phyloP scores from a whole-genome alignment of 2,888 invertebrate genomes.

The Leucophenga montana region DNA sequence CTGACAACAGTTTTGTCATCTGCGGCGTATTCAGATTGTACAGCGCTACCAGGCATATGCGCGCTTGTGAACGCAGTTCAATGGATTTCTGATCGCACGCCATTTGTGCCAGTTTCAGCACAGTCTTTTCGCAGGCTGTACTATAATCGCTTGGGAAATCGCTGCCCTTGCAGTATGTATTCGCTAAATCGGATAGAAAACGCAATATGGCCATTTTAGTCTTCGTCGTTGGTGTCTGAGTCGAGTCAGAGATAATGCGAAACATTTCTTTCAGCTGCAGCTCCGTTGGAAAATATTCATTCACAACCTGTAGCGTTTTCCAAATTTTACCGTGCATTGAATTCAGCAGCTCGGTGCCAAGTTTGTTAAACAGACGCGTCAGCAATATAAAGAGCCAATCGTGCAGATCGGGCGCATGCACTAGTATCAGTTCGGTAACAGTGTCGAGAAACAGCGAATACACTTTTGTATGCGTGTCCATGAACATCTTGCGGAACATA shows the following conservation, averaged over 20 bases:
- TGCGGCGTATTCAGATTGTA: conserved; percentile 94
- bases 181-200: conserved; percentile 81
- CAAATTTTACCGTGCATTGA: conserved; percentile 93
- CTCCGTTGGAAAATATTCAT: conserved; percentile 80
- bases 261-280: conserved; percentile 79
- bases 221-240: conserved; percentile 91
- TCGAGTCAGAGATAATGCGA: conserved; percentile 90
- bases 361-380: conserved; percentile 88
- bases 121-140: conserved; percentile 76
- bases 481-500: conserved; percentile 96
- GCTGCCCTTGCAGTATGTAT: conserved; percentile 76
- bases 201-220: conserved; percentile 85
- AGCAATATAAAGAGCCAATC: conserved; percentile 95
- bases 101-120: conserved; percentile 82
- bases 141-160: conserved; percentile 71
- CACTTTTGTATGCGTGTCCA: conserved; percentile 96
- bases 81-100: conserved; percentile 80
- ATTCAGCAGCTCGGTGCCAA: conserved; percentile 91
- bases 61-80: conserved; percentile 80
- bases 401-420: conserved; percentile 89
- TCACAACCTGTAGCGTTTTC: conserved; percentile 86
- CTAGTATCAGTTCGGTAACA: conserved; percentile 88
- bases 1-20: conserved; percentile 86
- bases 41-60: conserved; percentile 84
- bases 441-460: conserved; percentile 95